Evolutionary conservation across 2,797 vertebrate species (phyloP).

Genomic region (Molossus molossus): DNA sequence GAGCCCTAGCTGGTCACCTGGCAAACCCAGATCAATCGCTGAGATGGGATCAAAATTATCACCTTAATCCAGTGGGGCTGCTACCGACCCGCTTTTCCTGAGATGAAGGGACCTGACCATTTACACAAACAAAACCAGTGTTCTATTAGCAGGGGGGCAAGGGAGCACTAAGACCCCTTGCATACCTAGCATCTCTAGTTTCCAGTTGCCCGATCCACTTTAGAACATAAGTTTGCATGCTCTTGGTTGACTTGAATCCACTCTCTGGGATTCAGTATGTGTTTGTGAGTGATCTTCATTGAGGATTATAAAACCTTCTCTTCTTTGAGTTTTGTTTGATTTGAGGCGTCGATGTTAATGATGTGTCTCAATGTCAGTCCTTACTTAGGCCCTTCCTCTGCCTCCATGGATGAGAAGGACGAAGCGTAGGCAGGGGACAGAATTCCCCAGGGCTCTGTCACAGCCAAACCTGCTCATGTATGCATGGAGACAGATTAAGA

Average conservation of each 20-base stretch:
- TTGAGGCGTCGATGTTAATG: not conserved
- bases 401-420: rapidly evolving
- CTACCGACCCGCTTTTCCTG: not conserved
- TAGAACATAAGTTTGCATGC: not conserved
- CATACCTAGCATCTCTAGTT: not conserved
- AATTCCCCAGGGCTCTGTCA: not conserved
- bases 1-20: not conserved
- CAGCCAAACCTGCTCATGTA: not conserved
- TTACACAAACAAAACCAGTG: not conserved
- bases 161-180: not conserved
- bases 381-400: not conserved
- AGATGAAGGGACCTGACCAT: not conserved
- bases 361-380: not conserved
- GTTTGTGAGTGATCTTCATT: not conserved
- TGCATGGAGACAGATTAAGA: not conserved
- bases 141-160: not conserved
- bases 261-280: not conserved
- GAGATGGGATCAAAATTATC: not conserved
- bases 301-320: not conserved
- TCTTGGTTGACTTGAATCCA: not conserved
- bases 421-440: not conserved
- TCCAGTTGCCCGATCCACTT: not conserved
- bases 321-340: not conserved
- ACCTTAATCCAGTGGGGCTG: not conserved
- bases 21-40: not conserved